These are phyloP conservation scores for Matsumyia berberina DNA, from an alignment of 2,888 invertebrate species.

Conservation along the genomic window DNA sequence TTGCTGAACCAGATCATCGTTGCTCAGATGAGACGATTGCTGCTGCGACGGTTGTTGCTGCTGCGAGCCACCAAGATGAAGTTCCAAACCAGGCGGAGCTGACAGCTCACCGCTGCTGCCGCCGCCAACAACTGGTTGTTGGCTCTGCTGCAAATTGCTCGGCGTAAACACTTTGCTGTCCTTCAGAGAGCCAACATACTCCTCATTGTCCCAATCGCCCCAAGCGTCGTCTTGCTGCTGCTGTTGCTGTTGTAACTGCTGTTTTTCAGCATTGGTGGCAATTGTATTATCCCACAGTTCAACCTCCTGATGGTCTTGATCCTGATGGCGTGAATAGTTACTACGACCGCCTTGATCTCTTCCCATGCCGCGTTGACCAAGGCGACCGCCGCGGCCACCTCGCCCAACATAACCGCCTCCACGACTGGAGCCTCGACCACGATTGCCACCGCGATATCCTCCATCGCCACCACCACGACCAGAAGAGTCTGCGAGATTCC, in stretches of 20 bases:
- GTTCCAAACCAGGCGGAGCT: conserved; percentile 85
- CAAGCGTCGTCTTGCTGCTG: conserved; percentile 84
- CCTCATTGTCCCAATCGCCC: conserved; percentile 95
- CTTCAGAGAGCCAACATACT: conserved; percentile 96
- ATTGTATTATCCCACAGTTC: conserved; percentile 87
- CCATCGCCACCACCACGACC: conserved; percentile 83
- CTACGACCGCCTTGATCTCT: conserved; percentile 80
- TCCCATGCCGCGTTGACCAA: conserved; percentile 78
- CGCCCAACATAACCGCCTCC: conserved; percentile 85
- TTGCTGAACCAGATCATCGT: conserved; percentile 80
- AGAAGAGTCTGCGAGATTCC: conserved; percentile 84
- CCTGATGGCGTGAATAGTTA: conserved; percentile 80
- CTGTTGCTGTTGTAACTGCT: conserved; percentile 79
- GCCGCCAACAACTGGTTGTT: conserved; percentile 80
- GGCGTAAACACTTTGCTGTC: conserved; percentile 97
- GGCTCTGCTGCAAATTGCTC: conserved; percentile 85
- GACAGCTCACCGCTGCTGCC: conserved; percentile 80
- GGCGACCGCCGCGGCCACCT: conserved; percentile 85
- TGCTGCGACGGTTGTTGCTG: conserved; percentile 64
- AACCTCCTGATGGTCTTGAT: conserved; percentile 84
- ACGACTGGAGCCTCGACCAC: conserved; percentile 85
- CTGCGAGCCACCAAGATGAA: conserved; percentile 80
- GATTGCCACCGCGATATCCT: conserved; percentile 83
- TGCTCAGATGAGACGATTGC: conserved; percentile 81
- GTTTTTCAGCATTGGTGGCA: conserved; percentile 83